Evolutionary conservation across 2,888 invertebrate genomes (phyloP), one percentile per base, ranked within the genome.

Genomic region (Apamea epomidion): DNA sequence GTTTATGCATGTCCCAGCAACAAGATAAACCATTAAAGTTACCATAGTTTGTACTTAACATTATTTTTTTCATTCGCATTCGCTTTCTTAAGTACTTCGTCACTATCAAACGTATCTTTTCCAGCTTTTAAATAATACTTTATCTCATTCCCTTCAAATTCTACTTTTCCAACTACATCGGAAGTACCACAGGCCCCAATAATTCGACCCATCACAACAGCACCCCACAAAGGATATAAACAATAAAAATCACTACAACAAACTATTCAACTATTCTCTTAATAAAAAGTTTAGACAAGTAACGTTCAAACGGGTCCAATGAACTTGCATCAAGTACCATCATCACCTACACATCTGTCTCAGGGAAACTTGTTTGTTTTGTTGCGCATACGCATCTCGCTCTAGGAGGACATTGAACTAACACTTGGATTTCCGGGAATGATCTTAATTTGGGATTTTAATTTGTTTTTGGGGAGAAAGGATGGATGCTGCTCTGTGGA

Each of bases 321-420:
- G 89, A 90, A 88, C 89, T 82, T 81, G 58, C 62, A 70, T 80
- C 80, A 69, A 79, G 86, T 73, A 29, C 74, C 71, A 87, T 82
- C 90, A 86, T 87, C 87, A 82, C 85, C 89, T 81, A 82, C 87
- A 87, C 90, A 90, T 90, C 89, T 90, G 86, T 87, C 88, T 83
- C 85, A 87, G 87, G 88, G 87, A 89, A 90, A 91, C 90, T 89
- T 89, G 89, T 91, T 91, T 91, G 87, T 86, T 91, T 88, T 84
- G 87, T 89, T 90, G 90, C 89, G 90, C 75, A 76, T 85, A 85
- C 89, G 88, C 92, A 92, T 90, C 92, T 91, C 88, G 86, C 87
- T 88, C 85, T 90, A 91, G 79, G 85, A 87, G 93, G 90, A 81
- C 91, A 76, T 90, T 91, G 92, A 93, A 91, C 92, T 88, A 73